Evolutionary conservation across 2,113 vertebrate species (phyloP), one percentile per base, ranked within the genome.

Genomic region (Chaenogobius annularis): DNA sequence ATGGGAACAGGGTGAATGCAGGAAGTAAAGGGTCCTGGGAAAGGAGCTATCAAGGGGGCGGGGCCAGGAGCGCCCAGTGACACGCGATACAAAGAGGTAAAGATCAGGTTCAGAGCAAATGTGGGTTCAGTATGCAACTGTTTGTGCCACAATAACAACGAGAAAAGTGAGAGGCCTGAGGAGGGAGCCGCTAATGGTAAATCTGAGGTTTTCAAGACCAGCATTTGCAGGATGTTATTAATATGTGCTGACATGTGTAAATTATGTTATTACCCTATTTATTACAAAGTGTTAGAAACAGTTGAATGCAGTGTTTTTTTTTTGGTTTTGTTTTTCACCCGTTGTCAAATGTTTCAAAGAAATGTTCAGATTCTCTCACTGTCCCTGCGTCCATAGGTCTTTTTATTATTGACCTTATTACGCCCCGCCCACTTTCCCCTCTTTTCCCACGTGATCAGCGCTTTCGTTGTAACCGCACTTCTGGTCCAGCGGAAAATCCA

Each of bases 11-110:
- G 88, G 84, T 89, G 89, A 90, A 92, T 86, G 90, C 90, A 90
- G 91, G 91, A 92, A 91, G 88, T 88, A 66, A 61, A 80, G 88
- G 88, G 89, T 91, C 90, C 90, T 92, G 92, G 91, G 90, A 92
- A 90, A 86, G 78, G 75, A 78, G 61, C 88, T 92, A 92, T 93
- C 88, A 78, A 79, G 88, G 90, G 86, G 85, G 90, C 85, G 80
- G 90, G 85, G 87, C 87, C 68, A 89, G 85, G 84, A 88, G 87
- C 61, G 81, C 81, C 83, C 84, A 83, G 69, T 80, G 79, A 91
- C 87, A 86, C 83, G 66, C 68, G 86, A 91, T 78, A 91, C 83
- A 89, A 91, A 91, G 77, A 86, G 73, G 87, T 85, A 84, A 84
- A 85, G 85, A 91, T 87, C 88, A 86, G 88, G 82, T 83, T 87